Evolutionary conservation across 53 echinoderm and acorn worm genomes (phyloP), one percentile per base, ranked within the genome.

Genomic region (Mesocentrotus franciscanus): DNA sequence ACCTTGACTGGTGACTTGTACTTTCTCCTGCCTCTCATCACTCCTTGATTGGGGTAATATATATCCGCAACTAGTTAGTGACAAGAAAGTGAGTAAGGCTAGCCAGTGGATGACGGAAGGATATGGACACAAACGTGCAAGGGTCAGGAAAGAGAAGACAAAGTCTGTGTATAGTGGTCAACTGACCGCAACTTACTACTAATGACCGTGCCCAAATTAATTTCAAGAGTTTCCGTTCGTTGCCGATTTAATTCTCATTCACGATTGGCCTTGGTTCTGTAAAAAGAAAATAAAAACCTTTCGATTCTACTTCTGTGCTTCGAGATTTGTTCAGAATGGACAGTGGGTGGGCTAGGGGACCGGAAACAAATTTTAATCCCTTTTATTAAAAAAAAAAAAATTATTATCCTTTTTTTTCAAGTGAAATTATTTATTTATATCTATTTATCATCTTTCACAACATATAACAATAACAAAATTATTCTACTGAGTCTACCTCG

Each of bases 1-100:
- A 93, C 93, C 93, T 93, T 93, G 93, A 93, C 93, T 78, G 8
- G 16, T 9, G 29, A 56, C 56, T 60, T 79, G 93, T 79, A 93
- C 93, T 93, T 93, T 93, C 81, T 56, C 61, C 61, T 42, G 32
- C 93, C 93, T 79, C 49, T 93, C 93, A 79, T 93, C 93, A 93
- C 93, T 29, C 18, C 49, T n/a, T 93, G 93, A 93, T 93, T 93
- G 93, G 56, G 93, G 93, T 93, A 79, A 93, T 93, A 81, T 93
- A 93, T 93, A 78, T 93, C 93, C 59, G 93, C 59, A 93, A 93
- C 93, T 79, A 79, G 93, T 93, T 93, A 93, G 78, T 79, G 81
- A 61, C 79, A 35, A 93, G 61, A 79, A 93, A 78, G 74, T 62
- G 92, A 68, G 92, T 71, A 56, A 68, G 92, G 92, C 56, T 90